phyloP scores from a whole-genome alignment of 2,888 invertebrate genomes.

The Drosophila algonquin region DNA sequence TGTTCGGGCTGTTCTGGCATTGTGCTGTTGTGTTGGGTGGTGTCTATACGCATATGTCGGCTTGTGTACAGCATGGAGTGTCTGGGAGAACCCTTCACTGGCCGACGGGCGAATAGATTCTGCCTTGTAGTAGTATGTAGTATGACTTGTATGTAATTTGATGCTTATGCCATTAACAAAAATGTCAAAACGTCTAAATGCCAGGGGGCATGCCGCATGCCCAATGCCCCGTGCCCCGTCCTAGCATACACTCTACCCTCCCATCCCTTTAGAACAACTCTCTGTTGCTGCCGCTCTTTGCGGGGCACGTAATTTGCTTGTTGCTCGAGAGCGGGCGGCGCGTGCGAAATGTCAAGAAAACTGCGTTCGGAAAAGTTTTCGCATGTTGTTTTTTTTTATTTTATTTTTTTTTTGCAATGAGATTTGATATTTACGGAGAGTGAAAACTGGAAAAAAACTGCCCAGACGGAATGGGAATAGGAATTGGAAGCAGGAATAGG shows the following conservation, averaged over 20 bases:
- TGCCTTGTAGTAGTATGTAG: conserved; percentile 5
- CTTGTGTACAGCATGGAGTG: conserved; percentile 3
- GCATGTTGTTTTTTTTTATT: background rate
- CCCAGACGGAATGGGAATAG: conserved; percentile 19
- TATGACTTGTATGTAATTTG: conserved; percentile 68
- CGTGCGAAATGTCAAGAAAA: conserved; percentile 60
- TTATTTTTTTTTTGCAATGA: conserved; percentile 38
- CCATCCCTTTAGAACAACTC: background rate
- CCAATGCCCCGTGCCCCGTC: too few relatives aligned
- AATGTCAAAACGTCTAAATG: conserved; percentile 74
- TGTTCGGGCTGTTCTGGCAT: conserved; percentile 1
- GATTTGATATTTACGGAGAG: conserved; percentile 41
- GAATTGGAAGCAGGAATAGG: background rate
- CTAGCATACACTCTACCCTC: conserved; percentile 12
- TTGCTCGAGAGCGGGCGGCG: conserved; percentile 59
- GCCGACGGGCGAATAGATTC: conserved; percentile 37
- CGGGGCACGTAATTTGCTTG: conserved; percentile 72
- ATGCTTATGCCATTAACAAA: conserved; percentile 76
- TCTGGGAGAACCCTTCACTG: conserved; percentile 46
- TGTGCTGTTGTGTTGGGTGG: background rate
- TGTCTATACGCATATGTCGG: conserved; percentile 1
- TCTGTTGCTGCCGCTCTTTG: conserved; percentile 8
- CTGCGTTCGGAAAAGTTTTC: conserved; percentile 6
- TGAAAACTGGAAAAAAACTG: conserved; percentile 14
- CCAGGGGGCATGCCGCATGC: conserved; percentile 61